These are phyloP conservation scores for Holocentrus rufus DNA, from an alignment of 2,797 vertebrate genomes.

Conservation along the genomic window DNA sequence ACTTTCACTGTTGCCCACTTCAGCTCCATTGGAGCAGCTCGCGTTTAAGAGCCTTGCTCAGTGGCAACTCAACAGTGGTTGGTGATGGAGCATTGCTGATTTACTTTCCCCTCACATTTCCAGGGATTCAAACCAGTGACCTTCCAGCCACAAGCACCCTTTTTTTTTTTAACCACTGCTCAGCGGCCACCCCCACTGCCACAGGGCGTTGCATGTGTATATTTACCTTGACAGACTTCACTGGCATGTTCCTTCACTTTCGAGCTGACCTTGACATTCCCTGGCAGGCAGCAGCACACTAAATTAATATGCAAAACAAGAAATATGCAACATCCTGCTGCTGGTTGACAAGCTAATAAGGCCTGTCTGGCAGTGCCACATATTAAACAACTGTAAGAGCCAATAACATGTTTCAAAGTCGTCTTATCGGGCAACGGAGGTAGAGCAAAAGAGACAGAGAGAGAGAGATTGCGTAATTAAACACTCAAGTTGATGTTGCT, in stretches of 20 bases:
- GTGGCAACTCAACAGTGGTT: too few species aligned
- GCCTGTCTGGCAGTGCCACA: slow-evolving; percentile 27
- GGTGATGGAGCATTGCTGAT: too few species aligned
- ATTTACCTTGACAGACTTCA: slow-evolving; percentile 28
- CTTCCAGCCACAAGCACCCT: background rate
- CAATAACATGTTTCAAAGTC: slow-evolving; percentile 33
- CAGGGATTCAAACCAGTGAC: background rate
- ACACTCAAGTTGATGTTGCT: slow-evolving; percentile 40
- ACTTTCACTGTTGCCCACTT: too few species aligned
- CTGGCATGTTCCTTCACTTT: slow-evolving; percentile 26
- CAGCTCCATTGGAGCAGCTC: too few species aligned
- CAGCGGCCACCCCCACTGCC: background rate
- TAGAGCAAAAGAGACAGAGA: background rate
- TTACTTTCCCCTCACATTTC: too few species aligned
- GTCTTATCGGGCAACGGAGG: slow-evolving; percentile 34
- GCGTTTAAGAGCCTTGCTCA: too few species aligned
- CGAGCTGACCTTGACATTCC: slow-evolving; percentile 36
- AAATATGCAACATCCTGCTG: slow-evolving; percentile 43
- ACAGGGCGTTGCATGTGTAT: slow-evolving; percentile 13
- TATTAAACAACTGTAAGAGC: slow-evolving; percentile 34
- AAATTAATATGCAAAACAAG: slow-evolving; percentile 22
- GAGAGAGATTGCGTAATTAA: slow-evolving; percentile 43
- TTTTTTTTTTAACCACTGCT: too few species aligned
- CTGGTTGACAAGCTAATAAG: slow-evolving; percentile 40
- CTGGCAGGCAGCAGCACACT: slow-evolving; percentile 11